Evolutionary conservation across 2,113 vertebrate species (phyloP).

Genomic region (Leiothrix lutea): DNA sequence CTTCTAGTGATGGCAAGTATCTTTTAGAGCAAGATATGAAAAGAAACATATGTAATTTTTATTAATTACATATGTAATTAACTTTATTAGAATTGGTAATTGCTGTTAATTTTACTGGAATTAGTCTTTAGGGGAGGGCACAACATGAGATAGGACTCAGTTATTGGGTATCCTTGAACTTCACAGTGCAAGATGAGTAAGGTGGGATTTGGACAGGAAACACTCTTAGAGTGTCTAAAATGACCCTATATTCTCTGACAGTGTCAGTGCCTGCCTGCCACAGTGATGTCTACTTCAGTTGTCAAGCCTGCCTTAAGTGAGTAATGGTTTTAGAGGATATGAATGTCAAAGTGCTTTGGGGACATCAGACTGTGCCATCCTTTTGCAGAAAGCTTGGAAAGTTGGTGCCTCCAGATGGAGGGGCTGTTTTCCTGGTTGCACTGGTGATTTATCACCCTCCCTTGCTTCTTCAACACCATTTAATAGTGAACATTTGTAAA

Average conservation of each 20-base stretch:
- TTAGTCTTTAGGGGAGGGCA: background rate
- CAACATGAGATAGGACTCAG: background rate
- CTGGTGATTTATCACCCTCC: background rate
- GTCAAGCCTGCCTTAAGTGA: background rate
- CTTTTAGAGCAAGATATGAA: background rate
- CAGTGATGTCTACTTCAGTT: background rate
- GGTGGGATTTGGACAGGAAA: background rate
- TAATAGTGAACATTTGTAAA: background rate
- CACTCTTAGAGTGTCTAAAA: background rate
- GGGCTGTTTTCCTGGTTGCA: background rate
- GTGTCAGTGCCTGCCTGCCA: background rate
- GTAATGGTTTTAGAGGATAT: background rate
- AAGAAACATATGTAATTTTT: background rate
- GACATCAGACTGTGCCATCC: accelerated
- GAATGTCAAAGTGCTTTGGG: background rate
- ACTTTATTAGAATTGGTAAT: background rate
- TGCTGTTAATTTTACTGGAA: background rate
- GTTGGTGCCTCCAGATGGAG: background rate
- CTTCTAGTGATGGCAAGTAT: background rate
- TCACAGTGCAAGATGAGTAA: background rate
- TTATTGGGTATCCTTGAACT: background rate
- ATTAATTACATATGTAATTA: background rate
- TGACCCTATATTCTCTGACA: background rate
- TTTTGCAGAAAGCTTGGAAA: background rate
- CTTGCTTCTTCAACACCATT: background rate